phyloP scores from a whole-genome alignment of 2,888 invertebrate species.

The Lamellibrachia columna region DNA sequence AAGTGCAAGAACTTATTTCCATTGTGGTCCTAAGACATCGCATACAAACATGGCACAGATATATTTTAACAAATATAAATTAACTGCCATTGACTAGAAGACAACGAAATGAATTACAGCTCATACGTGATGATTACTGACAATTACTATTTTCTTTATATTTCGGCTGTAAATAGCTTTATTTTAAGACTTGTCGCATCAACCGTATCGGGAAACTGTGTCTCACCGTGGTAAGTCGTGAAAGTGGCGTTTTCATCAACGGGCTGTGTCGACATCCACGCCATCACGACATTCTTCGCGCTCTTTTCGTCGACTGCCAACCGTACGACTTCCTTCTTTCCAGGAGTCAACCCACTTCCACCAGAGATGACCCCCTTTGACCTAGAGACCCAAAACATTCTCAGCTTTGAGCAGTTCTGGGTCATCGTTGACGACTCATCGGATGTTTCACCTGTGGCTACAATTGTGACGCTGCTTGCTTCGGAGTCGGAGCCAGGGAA shows the following conservation, averaged over 20 bases:
- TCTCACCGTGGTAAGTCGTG: neutral
- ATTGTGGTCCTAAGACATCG: no score
- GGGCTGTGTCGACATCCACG: neutral
- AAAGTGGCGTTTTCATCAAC: neutral
- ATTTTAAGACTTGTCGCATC: neutral
- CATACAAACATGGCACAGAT: no score
- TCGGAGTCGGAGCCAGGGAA: neutral
- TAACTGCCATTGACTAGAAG: no score
- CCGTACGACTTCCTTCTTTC: neutral
- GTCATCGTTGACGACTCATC: neutral
- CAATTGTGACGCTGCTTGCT: neutral
- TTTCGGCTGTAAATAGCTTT: no score
- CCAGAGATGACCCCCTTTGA: neutral
- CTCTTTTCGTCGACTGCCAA: neutral
- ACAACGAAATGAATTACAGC: no score
- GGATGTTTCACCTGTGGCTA: neutral
- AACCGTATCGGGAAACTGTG: neutral
- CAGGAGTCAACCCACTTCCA: neutral
- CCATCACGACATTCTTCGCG: neutral
- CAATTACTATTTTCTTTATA: no score
- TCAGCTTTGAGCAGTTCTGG: neutral
- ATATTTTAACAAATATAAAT: no score
- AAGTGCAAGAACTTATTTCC: no score
- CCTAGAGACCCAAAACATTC: neutral
- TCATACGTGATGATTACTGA: no score